These are phyloP conservation scores for Centropyge bicolor DNA, from an alignment of 2,797 vertebrate species.

Conservation along the genomic window DNA sequence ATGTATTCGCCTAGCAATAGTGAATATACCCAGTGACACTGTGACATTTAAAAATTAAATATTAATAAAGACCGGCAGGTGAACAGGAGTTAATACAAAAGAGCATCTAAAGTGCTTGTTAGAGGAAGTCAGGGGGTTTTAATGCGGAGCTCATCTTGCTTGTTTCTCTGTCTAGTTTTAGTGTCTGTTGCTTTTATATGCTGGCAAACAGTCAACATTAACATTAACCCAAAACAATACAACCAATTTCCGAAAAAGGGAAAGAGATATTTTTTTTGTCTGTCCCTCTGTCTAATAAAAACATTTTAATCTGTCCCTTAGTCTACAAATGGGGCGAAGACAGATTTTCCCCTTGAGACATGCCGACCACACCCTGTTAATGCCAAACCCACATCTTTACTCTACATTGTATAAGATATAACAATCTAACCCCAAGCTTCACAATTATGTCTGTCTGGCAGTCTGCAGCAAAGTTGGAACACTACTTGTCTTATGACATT, in stretches of 20 bases:
- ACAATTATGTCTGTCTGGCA: slow-evolving; percentile 33
- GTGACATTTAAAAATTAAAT: neutral
- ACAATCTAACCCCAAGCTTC: slow-evolving; percentile 18
- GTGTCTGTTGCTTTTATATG: neutral
- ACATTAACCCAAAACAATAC: neutral
- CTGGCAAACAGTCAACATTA: neutral
- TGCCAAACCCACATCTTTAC: slow-evolving; percentile 4
- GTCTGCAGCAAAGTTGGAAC: slow-evolving; percentile 27
- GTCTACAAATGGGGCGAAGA: neutral
- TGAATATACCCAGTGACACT: neutral
- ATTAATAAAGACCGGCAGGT: neutral
- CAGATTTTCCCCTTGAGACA: neutral
- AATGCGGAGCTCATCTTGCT: slow-evolving; percentile 3
- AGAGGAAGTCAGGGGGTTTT: neutral
- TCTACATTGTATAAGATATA: neutral
- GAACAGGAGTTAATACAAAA: neutral
- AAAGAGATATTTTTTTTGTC: neutral
- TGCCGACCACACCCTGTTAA: neutral
- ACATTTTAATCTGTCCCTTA: neutral
- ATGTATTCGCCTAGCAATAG: neutral
- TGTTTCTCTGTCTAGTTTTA: neutral
- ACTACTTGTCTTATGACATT: slow-evolving; percentile 34
- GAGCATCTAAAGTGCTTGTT: neutral
- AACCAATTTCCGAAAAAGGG: neutral
- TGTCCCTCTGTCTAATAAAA: neutral